phyloP scores from a whole-genome alignment of 23 tunicate genomes.

The Trididemnum miniatum region DNA sequence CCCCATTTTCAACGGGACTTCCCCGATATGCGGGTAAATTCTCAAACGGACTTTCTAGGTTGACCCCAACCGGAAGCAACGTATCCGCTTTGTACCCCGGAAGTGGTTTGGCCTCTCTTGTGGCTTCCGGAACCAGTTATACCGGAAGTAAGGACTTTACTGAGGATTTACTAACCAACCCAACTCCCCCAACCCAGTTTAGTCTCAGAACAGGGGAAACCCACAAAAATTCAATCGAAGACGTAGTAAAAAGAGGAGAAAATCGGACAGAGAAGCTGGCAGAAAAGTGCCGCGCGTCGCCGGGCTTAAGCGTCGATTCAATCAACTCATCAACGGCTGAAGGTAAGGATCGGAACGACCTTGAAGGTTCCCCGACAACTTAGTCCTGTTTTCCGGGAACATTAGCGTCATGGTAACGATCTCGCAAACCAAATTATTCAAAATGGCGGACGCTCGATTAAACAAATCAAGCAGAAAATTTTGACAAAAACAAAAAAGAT shows the following conservation, averaged over 20 bases:
- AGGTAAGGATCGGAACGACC: constrained; percentile 26
- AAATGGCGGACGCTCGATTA: no score
- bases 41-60: constrained; percentile 40
- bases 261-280: neutral
- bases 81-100: constrained; percentile 71
- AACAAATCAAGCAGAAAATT: no score
- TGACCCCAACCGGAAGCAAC: constrained; percentile 17
- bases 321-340: constrained; percentile 38
- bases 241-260: neutral
- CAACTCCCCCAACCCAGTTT: neutral
- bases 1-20: constrained; percentile 56
- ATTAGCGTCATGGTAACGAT: no score
- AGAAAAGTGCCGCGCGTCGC: constrained; percentile 36
- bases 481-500: no score
- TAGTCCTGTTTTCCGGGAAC: neutral
- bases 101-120: constrained; percentile 86
- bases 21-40: constrained; percentile 64
- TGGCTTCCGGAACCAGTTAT: constrained; percentile 67
- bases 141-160: constrained; percentile 11
- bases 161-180: constrained; percentile 3
- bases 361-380: neutral
- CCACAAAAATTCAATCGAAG: neutral
- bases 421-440: no score
- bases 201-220: neutral
- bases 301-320: constrained; percentile 51